Evolutionary conservation across 2,113 vertebrate genomes (phyloP), one percentile per base, ranked within the genome.

Genomic region (Phylloscopus whistleri): DNA sequence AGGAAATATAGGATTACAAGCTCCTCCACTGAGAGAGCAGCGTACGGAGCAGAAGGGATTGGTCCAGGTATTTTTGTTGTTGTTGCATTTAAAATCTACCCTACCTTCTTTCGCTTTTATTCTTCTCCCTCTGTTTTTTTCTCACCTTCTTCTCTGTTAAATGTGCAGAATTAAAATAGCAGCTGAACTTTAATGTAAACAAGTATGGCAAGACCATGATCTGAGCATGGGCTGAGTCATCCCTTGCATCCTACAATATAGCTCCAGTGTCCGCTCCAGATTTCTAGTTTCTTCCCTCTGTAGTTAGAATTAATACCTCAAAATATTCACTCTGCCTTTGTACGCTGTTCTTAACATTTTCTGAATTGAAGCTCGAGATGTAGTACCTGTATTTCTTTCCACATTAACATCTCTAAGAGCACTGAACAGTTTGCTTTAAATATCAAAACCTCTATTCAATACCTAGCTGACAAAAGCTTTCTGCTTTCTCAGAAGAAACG

Each of bases 141-240:
- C 93, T 86, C 83, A 59, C 52, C 67, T 56, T 48, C 81, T 67
- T 87, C 67, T 89, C 77, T 31, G 16, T 37, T 81, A 80, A 94
- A 85, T 23, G 41, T 31, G 35, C 33, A 89, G 80, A 93, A 70
- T 84, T 83, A 77, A 90, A 95, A 92, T 75, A 94, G 77, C 75
- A 64, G 41, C 60, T 86, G 95, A 97, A 98, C 96, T 97, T 97
- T 82, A 82, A 87, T 68, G 69, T 96, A 84, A 93, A 96, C 85
- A 90, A 89, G 90, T 75, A 28, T 37, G 58, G 93, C 63, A 84
- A 86, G 79, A 80, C 85, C 82, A 44, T 35, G 72, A 89, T 91
- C 56, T 56, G 88, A 89, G 78, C 48, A 22, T 5, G 52, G 97
- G 98, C 98, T 98, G 98, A 98, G 98, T 98, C 98, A 98, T 98